phyloP scores from a whole-genome alignment of 1,140 invertebrate genomes.

The Drosophila miranda region DNA sequence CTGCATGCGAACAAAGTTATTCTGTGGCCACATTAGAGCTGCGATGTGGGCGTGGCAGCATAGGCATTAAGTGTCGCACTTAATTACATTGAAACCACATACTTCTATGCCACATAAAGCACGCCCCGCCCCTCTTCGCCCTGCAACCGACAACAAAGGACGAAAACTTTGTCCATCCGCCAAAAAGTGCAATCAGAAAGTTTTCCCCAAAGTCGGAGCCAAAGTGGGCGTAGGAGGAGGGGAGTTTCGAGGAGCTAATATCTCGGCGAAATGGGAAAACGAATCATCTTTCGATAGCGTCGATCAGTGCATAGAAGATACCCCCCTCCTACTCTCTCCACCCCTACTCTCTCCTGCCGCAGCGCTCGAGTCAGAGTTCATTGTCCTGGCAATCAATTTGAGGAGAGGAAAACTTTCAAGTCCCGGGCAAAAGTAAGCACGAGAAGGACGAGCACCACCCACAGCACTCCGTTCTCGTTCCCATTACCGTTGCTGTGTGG shows the following conservation, averaged over 20 bases:
- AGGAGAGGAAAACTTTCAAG: conserved; percentile 35
- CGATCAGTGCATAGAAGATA: background rate
- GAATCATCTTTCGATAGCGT: conserved; percentile 9
- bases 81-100: conserved; percentile 48
- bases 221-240: background rate
- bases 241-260: conserved; percentile 3
- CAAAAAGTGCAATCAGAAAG: conserved; percentile 29
- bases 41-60: conserved; percentile 10
- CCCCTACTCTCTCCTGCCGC: conserved; percentile 6
- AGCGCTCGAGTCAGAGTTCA: conserved; percentile 23
- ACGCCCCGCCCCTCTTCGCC: background rate
- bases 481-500: too few species aligned
- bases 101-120: too few species aligned
- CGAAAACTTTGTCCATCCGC: background rate
- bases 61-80: conserved; percentile 40
- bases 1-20: too few species aligned
- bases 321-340: too few species aligned
- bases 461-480: background rate
- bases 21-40: conserved; percentile 50
- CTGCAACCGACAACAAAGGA: too few species aligned
- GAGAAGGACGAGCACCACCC: background rate
- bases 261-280: background rate
- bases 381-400: conserved; percentile 40
- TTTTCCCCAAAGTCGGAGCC: conserved; percentile 5
- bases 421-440: background rate